Conservation (phyloP, 1,140 invertebrate species). For the Ericerus pela region DNA sequence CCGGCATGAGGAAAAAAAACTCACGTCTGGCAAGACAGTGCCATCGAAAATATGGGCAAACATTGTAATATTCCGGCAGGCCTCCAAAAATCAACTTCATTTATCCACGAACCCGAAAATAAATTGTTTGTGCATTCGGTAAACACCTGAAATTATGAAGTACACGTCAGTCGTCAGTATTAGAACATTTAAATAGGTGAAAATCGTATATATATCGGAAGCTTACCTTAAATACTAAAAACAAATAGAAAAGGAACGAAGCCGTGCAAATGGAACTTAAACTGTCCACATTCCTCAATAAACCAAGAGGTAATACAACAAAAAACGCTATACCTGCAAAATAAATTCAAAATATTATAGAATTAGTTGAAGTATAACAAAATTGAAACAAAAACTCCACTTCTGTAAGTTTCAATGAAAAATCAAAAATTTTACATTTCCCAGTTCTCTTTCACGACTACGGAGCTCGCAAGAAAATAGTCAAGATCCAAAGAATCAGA, state of each 20-base stretch:
- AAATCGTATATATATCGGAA: conserved; percentile 8
- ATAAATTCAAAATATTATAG: not conserved
- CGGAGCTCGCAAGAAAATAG: too few species aligned
- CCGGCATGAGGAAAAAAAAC: conserved; percentile 25
- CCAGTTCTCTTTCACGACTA: too few species aligned
- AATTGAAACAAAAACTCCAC: too few species aligned
- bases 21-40: conserved; percentile 85
- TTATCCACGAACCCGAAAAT: conserved; percentile 52
- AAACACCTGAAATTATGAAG: conserved; percentile 41
- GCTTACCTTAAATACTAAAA: conserved; percentile 71
- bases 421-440: too few species aligned
- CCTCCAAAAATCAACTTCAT: conserved; percentile 67
- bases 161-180: not conserved
- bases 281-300: conserved; percentile 82
- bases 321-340: conserved; percentile 49
- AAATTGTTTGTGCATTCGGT: conserved; percentile 57
- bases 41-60: conserved; percentile 89
- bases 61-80: conserved; percentile 71
- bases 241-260: conserved; percentile 80
- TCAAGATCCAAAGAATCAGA: too few species aligned
- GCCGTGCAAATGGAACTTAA: conserved; percentile 71
- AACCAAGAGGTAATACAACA: conserved; percentile 75
- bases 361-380: not conserved
- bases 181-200: not conserved
- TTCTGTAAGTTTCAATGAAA: too few species aligned